A percentile compares a stretch with the other conserved stretches of the same genome.
Evolutionary conservation across 2,888 invertebrate species (phyloP).

Genomic region (Drosophila austrosaltans): DNA sequence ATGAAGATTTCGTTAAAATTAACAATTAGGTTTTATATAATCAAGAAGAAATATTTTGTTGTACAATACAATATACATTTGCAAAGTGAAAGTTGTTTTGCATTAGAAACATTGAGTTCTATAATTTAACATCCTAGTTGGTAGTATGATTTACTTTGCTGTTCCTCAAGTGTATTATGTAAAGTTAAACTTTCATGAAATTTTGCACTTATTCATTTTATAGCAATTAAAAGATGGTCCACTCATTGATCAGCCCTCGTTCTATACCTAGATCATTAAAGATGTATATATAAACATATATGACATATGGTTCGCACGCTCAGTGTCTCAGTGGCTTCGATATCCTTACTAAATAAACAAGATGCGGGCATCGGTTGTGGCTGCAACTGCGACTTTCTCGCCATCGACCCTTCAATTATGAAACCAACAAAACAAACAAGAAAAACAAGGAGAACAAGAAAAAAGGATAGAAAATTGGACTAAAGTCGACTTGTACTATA

Average conservation of each 20-base stretch:
- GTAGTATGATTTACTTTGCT: too few relatives aligned
- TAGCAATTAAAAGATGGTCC: background rate
- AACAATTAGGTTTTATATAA: too few relatives aligned
- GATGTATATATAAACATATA: constrained; percentile 11
- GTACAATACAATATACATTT: too few relatives aligned
- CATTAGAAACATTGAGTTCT: too few relatives aligned
- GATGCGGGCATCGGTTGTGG: constrained; percentile 60
- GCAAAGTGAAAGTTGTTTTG: too few relatives aligned
- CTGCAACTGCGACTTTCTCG: background rate
- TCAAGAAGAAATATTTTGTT: too few relatives aligned
- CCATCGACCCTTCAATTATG: constrained; percentile 20
- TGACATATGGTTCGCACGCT: constrained; percentile 54
- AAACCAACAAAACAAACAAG: constrained; percentile 7
- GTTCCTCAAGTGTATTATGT: too few relatives aligned
- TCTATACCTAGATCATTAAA: constrained; percentile 20
- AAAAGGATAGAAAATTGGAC: background rate
- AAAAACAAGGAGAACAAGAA: background rate
- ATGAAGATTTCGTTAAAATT: too few relatives aligned
- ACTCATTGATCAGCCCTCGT: constrained; percentile 4
- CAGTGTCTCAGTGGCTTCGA: constrained; percentile 51
- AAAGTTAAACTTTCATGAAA: too few relatives aligned
- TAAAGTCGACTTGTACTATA: background rate
- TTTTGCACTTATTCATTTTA: too few relatives aligned
- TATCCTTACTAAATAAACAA: constrained; percentile 78
- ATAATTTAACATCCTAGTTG: too few relatives aligned